phyloP scores from a whole-genome alignment of 1,140 invertebrate genomes.

The Brachionus asplanchnoidis region DNA sequence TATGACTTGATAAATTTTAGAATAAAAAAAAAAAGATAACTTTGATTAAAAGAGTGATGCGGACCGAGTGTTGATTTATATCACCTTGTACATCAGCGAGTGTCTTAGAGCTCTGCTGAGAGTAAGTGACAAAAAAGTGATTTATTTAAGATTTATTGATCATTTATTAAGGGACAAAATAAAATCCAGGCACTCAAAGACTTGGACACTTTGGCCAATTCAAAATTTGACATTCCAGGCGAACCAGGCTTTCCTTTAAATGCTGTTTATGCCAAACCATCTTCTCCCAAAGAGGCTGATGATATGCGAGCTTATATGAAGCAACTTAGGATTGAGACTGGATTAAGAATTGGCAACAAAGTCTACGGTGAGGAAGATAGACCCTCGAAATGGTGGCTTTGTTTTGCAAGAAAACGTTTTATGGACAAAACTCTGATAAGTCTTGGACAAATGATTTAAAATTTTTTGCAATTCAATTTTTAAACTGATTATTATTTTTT shows the following conservation, averaged over 20 bases:
- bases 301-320: constrained; percentile 84
- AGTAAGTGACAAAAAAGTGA: constrained; percentile 49
- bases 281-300: constrained; percentile 64
- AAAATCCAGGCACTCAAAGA: constrained; percentile 86
- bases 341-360: constrained; percentile 79
- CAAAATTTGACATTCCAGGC: constrained; percentile 92
- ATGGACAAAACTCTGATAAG: constrained; percentile 68
- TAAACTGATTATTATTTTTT: neutral
- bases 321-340: constrained; percentile 90
- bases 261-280: constrained; percentile 86
- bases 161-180: constrained; percentile 64
- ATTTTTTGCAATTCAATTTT: neutral
- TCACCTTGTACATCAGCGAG: constrained; percentile 97
- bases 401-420: constrained; percentile 97
- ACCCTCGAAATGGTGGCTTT: constrained; percentile 97
- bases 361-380: constrained; percentile 84
- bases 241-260: constrained; percentile 93
- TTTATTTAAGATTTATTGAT: neutral
- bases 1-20: neutral
- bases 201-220: constrained; percentile 89
- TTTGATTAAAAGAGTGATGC: constrained; percentile 72
- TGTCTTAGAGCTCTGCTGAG: constrained; percentile 90
- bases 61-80: constrained; percentile 91
- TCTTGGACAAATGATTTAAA: constrained; percentile 39
- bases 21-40: neutral